These are phyloP conservation scores for Coreoperca whiteheadi DNA, from an alignment of 2,113 vertebrate genomes.

Conservation along the genomic window DNA sequence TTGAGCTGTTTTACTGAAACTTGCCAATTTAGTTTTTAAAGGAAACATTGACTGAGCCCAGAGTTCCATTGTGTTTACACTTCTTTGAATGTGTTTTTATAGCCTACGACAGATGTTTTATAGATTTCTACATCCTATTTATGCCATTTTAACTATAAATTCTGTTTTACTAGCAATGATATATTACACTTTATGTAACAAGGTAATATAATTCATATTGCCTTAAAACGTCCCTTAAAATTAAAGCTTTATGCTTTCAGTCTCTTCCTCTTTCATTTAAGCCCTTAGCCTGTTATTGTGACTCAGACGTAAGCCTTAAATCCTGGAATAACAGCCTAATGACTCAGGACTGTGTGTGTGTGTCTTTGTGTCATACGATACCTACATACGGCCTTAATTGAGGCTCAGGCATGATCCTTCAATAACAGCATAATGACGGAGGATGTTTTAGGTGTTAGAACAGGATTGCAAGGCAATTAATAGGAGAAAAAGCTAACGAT, in stretches of 20 bases:
- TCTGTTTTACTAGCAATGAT: neutral
- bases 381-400: constrained; percentile 62
- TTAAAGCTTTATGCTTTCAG: constrained; percentile 34
- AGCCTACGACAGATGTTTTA: constrained; percentile 38
- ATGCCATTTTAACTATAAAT: neutral
- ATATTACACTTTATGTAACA: constrained; percentile 28
- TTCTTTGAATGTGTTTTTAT: constrained; percentile 18
- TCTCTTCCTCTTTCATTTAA: constrained; percentile 44
- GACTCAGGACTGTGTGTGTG: constrained; percentile 47
- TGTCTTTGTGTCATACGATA: constrained; percentile 52
- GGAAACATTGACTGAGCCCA: neutral
- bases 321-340: constrained; percentile 74
- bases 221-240: constrained; percentile 51
- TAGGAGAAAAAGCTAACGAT: constrained; percentile 58
- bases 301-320: constrained; percentile 60
- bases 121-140: constrained; percentile 12
- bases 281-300: constrained; percentile 59
- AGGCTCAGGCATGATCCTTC: constrained; percentile 67
- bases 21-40: neutral
- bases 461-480: constrained; percentile 68
- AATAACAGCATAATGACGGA: constrained; percentile 73
- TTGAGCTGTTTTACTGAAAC: neutral
- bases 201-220: constrained; percentile 38
- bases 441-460: constrained; percentile 78
- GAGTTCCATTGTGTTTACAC: constrained; percentile 3